Conservation (phyloP, 2,797 vertebrate species). For the Lagorchestes hirsutus region DNA sequence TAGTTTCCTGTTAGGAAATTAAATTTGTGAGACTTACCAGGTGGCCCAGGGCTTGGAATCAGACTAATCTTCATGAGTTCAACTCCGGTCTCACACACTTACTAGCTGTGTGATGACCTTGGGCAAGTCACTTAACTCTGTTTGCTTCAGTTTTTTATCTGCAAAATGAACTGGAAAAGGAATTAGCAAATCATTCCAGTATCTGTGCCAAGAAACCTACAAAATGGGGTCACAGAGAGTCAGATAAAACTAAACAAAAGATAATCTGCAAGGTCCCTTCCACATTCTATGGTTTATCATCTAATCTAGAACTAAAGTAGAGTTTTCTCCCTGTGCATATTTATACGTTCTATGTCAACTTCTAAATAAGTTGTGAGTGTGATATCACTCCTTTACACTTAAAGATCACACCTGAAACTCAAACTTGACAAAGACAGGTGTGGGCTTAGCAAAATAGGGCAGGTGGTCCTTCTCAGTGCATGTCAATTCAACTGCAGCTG, state of each 20-base stretch:
- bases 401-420: neutral
- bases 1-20: neutral
- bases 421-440: conserved; percentile 8
- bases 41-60: neutral
- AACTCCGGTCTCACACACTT: neutral
- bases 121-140: neutral
- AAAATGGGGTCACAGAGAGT: neutral
- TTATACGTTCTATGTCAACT: neutral
- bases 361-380: neutral
- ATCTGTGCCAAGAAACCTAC: neutral
- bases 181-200: neutral
- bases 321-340: neutral
- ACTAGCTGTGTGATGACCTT: neutral
- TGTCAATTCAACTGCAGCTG: neutral
- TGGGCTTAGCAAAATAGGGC: conserved; percentile 11
- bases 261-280: conserved; percentile 15
- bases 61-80: neutral
- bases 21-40: neutral
- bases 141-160: neutral
- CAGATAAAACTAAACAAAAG: neutral
- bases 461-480: neutral
- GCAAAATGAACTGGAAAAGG: neutral
- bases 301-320: neutral
- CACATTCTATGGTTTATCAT: conserved; percentile 2
- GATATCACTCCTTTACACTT: neutral